Conservation (phyloP, 2,888 invertebrate species). For the Pollenia griseotomentosa region DNA sequence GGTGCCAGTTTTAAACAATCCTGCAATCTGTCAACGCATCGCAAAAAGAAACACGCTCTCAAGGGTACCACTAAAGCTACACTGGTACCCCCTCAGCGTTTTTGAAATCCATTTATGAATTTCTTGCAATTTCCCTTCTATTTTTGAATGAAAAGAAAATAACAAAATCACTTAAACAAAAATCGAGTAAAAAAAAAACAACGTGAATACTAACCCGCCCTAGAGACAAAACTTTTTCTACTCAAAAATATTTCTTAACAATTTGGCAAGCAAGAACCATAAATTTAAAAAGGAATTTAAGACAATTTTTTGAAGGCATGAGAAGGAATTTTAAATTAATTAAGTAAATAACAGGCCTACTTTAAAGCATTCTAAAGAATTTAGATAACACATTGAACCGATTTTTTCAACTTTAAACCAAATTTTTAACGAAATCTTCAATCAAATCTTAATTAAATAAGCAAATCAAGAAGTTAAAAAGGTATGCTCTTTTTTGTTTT, state of each 20-base stretch:
- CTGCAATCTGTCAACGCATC: constrained; percentile 81
- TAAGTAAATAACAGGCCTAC: neutral
- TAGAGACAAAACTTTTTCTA: constrained; percentile 35
- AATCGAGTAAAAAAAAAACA: constrained; percentile 26
- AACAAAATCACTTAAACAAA: constrained; percentile 22
- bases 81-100: constrained; percentile 72
- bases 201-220: constrained; percentile 52
- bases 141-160: constrained; percentile 59
- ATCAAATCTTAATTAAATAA: neutral
- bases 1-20: constrained; percentile 81
- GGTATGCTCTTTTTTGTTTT: neutral
- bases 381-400: neutral
- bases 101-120: constrained; percentile 73
- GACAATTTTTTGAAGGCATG: neutral
- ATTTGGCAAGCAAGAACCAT: neutral
- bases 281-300: constrained; percentile 23
- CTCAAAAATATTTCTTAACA: neutral
- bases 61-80: constrained; percentile 78
- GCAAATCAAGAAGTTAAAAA: neutral
- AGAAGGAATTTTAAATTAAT: neutral
- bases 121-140: constrained; percentile 72
- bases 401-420: neutral
- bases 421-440: neutral
- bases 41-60: constrained; percentile 81
- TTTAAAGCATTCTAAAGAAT: neutral